Conservation (phyloP, 2,888 invertebrate species). For the Apamea monoglypha region DNA sequence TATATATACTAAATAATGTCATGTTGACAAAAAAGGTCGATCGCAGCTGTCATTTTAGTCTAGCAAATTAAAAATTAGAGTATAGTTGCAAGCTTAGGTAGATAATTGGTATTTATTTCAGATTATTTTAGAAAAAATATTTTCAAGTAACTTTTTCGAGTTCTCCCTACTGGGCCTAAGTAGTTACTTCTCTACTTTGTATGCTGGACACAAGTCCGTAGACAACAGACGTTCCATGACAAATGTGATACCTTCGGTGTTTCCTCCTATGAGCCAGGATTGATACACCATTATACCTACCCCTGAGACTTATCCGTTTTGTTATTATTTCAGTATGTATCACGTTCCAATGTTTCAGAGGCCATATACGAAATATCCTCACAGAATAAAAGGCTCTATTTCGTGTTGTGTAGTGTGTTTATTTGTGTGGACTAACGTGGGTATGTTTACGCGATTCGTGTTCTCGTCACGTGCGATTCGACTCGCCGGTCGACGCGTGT, state of each 20-base stretch:
- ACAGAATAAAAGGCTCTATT: constrained; percentile 61
- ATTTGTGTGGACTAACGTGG: constrained; percentile 65
- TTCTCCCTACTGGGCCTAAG: neutral
- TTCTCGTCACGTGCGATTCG: constrained; percentile 84
- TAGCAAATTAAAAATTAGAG: neutral
- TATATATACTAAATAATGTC: too few relatives aligned
- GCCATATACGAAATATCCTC: constrained; percentile 64
- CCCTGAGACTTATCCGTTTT: constrained; percentile 73
- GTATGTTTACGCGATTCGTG: constrained; percentile 79
- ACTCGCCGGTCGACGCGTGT: constrained; percentile 80
- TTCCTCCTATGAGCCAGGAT: constrained; percentile 68
- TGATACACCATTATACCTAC: constrained; percentile 73
- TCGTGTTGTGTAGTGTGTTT: constrained; percentile 65
- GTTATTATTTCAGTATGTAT: constrained; percentile 80
- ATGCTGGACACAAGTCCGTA: constrained; percentile 37
- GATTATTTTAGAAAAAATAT: too few relatives aligned
- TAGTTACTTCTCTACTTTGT: constrained; percentile 29
- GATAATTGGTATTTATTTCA: neutral
- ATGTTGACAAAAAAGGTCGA: too few relatives aligned
- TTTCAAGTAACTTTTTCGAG: neutral
- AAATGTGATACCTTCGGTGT: constrained; percentile 62
- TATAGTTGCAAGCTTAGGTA: neutral
- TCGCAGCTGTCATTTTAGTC: neutral
- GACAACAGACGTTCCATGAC: constrained; percentile 50
- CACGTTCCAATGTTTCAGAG: constrained; percentile 81